Evolutionary conservation across 2,888 invertebrate genomes (phyloP).

Genomic region (Zhuqinia jingwanae): DNA sequence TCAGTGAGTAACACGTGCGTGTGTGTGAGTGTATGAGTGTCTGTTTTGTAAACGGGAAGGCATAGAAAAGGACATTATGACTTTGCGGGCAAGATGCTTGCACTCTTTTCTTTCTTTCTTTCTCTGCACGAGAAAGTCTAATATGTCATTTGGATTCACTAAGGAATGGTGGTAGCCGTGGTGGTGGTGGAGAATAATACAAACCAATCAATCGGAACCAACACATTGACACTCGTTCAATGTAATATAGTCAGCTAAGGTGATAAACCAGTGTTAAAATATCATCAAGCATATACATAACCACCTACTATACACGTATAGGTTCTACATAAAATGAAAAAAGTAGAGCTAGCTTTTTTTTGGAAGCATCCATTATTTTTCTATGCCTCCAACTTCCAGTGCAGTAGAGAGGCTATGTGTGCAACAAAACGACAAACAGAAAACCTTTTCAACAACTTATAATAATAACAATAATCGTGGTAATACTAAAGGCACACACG

Average conservation of each 20-base stretch:
- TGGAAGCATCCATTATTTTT: too few relatives aligned
- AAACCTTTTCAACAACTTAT: conserved; percentile 41
- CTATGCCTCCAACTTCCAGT: too few relatives aligned
- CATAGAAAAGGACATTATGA: neutral
- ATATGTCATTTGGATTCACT: neutral
- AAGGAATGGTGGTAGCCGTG: conserved; percentile 20
- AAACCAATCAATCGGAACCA: conserved; percentile 74
- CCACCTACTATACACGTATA: too few relatives aligned
- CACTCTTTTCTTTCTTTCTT: conserved; percentile 3
- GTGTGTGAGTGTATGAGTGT: too few relatives aligned
- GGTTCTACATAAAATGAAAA: too few relatives aligned
- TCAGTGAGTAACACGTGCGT: neutral
- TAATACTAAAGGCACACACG: neutral
- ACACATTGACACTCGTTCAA: conserved; percentile 71
- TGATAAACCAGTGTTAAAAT: neutral
- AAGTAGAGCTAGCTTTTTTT: too few relatives aligned
- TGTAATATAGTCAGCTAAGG: conserved; percentile 32
- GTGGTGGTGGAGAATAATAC: conserved; percentile 36
- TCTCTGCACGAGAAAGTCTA: conserved; percentile 8
- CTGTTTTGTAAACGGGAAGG: neutral
- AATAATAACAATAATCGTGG: conserved; percentile 16
- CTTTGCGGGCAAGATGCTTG: too few relatives aligned
- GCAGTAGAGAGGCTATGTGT: neutral
- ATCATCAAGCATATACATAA: too few relatives aligned
- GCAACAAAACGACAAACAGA: conserved; percentile 12